Base-by-base conservation (phyloP, 1,140 invertebrate species). In the Zaprionus inermis region DNA sequence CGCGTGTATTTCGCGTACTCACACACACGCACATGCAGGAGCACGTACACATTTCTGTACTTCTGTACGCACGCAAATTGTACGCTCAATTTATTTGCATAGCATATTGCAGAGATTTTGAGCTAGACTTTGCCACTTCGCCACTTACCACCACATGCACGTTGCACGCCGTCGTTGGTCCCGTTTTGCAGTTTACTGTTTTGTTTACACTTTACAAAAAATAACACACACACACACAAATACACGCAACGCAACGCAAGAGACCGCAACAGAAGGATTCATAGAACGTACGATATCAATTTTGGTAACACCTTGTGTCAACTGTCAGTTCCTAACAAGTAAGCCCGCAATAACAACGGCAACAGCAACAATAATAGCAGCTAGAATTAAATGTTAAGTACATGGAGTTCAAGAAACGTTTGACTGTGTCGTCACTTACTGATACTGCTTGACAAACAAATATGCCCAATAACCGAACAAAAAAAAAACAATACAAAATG, bases 101-200 rank as follows among this genome's bases (percentile, higher is more conserved):
- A 63, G 34, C 72, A 69, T 74, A 70, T 74, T 70, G 72, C 66
- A 74, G 12, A 57, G 57, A 52, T 70, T 75, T 75, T 71, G 68
- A 75, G 68, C 72, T 75, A 71, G 68, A 75, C 72, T 75, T 73
- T 70, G 52, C 14, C 12, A 28, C 2, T 28, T 14, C 11, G 51
- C 6, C 58, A 61, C 32, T 56, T 57, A 52, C 55, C 71, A 54
- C 49, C 46, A 28, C 54, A 70, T 38, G 44, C 64, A 49, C 49
- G 41, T 52, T 12, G 58, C 61, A 38, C 32, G 34, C 57, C 24
- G 22, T 20, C 7, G 38, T 16, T 41, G 2, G 36, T 49, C 41
- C 16, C 64, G 32, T 16, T 52, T 24, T 51, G 32, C 28, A 20
- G 12, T n/a, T n/a, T 56, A 12, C 24, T 54, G 16, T 16, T 56